These are phyloP conservation scores for Proales similis DNA, from an alignment of 1,140 invertebrate species.

Conservation along the genomic window DNA sequence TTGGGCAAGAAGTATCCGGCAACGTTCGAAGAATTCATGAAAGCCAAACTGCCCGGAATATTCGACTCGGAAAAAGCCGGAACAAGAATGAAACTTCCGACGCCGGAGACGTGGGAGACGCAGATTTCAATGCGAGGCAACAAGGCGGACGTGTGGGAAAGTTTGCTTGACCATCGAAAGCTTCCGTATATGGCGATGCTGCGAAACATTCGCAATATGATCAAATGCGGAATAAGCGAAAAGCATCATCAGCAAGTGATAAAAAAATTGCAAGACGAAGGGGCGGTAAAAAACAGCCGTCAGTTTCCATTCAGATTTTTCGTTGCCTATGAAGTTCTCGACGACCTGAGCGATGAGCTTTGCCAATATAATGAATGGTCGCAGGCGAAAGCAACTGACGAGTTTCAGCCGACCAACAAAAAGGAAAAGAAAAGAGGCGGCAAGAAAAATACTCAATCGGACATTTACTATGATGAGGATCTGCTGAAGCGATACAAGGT, in stretches of 20 bases:
- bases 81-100: slow-evolving; percentile 55
- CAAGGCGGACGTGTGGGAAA: slow-evolving; percentile 52
- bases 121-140: slow-evolving; percentile 55
- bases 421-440: neutral
- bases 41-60: slow-evolving; percentile 49
- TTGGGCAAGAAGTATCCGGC: slow-evolving; percentile 55
- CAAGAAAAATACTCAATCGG: neutral
- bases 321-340: slow-evolving; percentile 53
- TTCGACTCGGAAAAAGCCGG: slow-evolving; percentile 52
- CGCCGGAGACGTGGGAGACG: slow-evolving; percentile 57
- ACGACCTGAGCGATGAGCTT: slow-evolving; percentile 46
- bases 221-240: slow-evolving; percentile 51
- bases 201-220: slow-evolving; percentile 54
- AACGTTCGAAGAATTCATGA: slow-evolving; percentile 50
- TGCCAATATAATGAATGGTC: slow-evolving; percentile 45
- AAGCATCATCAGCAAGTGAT: slow-evolving; percentile 50
- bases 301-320: slow-evolving; percentile 55
- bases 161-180: slow-evolving; percentile 52
- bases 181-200: slow-evolving; percentile 57
- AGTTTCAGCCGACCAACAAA: neutral
- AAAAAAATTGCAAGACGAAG: slow-evolving; percentile 50
- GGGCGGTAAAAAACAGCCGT: slow-evolving; percentile 51
- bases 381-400: slow-evolving; percentile 38
- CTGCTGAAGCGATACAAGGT: slow-evolving; percentile 47
- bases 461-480: slow-evolving; percentile 9